Base-by-base conservation (phyloP, 2,113 vertebrate species). In the Eclectus roratus region DNA sequence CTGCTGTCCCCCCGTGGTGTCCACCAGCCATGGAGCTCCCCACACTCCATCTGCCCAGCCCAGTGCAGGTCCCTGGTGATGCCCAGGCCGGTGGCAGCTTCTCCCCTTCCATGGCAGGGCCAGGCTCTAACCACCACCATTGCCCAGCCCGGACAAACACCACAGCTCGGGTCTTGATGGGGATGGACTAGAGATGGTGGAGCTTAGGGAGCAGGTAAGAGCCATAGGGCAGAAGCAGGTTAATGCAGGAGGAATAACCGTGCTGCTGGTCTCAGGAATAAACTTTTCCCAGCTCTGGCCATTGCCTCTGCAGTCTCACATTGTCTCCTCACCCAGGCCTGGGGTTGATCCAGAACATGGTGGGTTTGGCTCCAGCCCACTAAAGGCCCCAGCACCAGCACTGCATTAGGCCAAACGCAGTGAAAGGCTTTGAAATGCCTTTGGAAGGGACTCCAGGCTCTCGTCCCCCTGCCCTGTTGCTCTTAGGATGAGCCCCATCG, bases 111-210 rank as follows among this genome's bases (percentile, higher is more conserved):
- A 56, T 6, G 19, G 12, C 63, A 7, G 44, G 13, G 37, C 31
- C 27, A 6, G 1, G 1, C 12, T 28, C 28, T 5, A 6, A 27
- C 27, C 53, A 1, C 0, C 10, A 27, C 11, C 80, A 65, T 35
- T 71, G 65, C 23, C 44, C 72, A 60, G 50, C 28, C 66, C 56
- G 64, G 49, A 52, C 44, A 52, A n/a, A 0, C 0, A 10, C 52
- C 11, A 13, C 27, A 39, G 69, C 3, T 35, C n/a, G n/a, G n/a
- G n/a, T 53, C 53, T 12, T 8, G 18, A 31, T 44, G 17, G 29
- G 15, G 53, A 31, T 5, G 46, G 5, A 4, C 17, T 6, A 29
- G 60, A 14, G 3, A 35, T 17, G n/a, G 58, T 68, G 52, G 74
- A 15, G 25, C 27, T 1, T 1, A 19, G 25, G 39, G n/a, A 28